phyloP scores from a whole-genome alignment of 2,113 vertebrate genomes.

The Amphiprion ocellaris region DNA sequence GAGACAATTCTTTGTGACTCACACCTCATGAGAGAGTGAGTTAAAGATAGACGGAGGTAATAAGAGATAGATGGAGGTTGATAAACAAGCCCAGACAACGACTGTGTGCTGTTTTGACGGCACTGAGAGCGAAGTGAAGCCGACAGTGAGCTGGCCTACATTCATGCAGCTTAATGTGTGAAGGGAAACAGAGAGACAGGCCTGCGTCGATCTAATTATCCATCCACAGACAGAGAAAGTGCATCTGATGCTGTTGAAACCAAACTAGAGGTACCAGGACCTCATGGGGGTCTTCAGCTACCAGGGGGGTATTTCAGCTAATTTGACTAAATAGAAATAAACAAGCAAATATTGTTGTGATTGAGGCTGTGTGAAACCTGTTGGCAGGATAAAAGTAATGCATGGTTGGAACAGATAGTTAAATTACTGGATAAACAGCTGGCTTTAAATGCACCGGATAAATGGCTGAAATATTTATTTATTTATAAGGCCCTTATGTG shows the following conservation, averaged over 20 bases:
- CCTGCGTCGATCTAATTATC: constrained; percentile 51
- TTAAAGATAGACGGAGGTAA: constrained; percentile 56
- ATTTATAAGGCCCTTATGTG: too few species aligned
- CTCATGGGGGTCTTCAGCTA: too few species aligned
- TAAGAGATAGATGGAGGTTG: constrained; percentile 53
- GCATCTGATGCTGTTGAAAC: neutral
- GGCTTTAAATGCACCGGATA: too few species aligned
- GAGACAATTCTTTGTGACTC: constrained; percentile 63
- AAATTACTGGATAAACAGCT: too few species aligned
- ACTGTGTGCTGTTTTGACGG: constrained; percentile 57
- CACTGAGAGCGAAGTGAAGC: constrained; percentile 40
- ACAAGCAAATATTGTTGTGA: neutral
- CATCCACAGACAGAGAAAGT: constrained; percentile 3
- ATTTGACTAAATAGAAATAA: too few species aligned
- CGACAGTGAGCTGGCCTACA: constrained; percentile 66
- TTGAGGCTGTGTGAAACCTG: neutral
- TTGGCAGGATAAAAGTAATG: neutral
- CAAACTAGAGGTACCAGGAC: neutral
- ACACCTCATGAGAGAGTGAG: constrained; percentile 55
- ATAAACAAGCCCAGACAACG: constrained; percentile 56
- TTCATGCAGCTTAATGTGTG: constrained; percentile 40
- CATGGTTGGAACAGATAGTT: too few species aligned
- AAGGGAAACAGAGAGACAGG: constrained; percentile 32
- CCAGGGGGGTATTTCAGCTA: too few species aligned
- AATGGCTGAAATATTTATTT: too few species aligned